phyloP scores from a whole-genome alignment of 1,140 invertebrate species.

The Tetramorium alpestre region DNA sequence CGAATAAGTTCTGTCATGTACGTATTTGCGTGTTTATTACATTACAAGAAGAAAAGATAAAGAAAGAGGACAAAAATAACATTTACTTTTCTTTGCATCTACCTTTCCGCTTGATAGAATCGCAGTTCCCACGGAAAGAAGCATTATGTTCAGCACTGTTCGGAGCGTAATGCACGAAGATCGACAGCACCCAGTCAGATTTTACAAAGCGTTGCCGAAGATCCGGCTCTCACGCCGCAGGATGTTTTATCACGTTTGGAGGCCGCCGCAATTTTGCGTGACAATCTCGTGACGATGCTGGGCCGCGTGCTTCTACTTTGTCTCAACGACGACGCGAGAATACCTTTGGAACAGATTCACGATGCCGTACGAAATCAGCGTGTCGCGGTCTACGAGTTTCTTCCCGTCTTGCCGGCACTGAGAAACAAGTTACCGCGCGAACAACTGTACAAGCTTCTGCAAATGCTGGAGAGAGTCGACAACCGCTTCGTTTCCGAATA shows the following conservation, averaged over 20 bases:
- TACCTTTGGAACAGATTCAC: conserved; percentile 46
- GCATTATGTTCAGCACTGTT: neutral
- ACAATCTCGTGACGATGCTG: conserved; percentile 30
- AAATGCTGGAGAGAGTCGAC: conserved; percentile 47
- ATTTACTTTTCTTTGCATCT: neutral
- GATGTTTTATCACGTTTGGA: conserved; percentile 51
- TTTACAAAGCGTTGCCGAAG: neutral
- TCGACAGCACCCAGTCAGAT: neutral
- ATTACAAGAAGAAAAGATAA: neutral
- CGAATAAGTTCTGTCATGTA: neutral
- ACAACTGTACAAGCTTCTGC: conserved; percentile 52
- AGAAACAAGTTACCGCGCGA: neutral
- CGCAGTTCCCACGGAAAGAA: neutral
- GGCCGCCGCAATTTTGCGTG: conserved; percentile 40
- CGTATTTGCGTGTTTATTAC: neutral
- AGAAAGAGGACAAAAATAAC: neutral
- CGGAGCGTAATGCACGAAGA: neutral
- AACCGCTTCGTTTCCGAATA: conserved; percentile 50
- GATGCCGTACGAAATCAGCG: conserved; percentile 22
- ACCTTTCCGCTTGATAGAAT: neutral
- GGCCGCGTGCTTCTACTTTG: conserved; percentile 42
- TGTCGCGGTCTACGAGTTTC: conserved; percentile 48
- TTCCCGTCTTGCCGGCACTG: conserved; percentile 34
- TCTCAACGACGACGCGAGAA: conserved; percentile 45
- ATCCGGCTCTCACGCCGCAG: neutral